Conservation (phyloP, 2,797 vertebrate species). For the Pangasius djambal region DNA sequence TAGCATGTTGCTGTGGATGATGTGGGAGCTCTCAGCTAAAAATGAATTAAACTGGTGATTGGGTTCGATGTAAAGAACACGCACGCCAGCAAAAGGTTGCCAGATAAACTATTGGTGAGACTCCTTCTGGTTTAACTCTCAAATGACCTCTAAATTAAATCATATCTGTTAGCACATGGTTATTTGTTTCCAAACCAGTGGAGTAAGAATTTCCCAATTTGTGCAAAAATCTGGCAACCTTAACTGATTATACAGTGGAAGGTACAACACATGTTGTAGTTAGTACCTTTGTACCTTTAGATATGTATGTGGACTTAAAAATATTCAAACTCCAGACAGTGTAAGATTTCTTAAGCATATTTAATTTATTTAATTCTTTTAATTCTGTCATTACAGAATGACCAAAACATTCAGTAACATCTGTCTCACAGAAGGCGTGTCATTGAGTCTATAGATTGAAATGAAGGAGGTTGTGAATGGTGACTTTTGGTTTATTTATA, state of each 20-base stretch:
- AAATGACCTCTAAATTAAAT: too few relatives aligned
- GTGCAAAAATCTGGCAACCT: background rate
- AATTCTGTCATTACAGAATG: too few relatives aligned
- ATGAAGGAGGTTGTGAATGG: too few relatives aligned
- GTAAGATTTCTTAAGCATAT: background rate
- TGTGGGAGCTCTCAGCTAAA: background rate
- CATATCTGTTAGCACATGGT: too few relatives aligned
- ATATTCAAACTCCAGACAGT: background rate
- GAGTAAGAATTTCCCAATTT: background rate
- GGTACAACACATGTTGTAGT: background rate
- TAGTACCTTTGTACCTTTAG: background rate
- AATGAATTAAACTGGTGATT: background rate
- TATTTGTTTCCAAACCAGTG: too few relatives aligned
- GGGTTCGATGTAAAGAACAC: background rate
- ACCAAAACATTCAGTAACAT: too few relatives aligned
- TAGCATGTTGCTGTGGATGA: background rate
- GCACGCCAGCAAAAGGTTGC: background rate
- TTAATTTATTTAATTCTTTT: background rate
- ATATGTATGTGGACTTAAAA: background rate
- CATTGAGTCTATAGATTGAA: too few relatives aligned
- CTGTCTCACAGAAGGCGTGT: too few relatives aligned
- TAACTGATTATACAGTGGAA: background rate
- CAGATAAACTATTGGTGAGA: background rate
- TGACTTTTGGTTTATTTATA: too few relatives aligned
- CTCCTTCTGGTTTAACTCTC: background rate